Percentiles rank a stretch among this genome's conserved stretches.
Conservation (phyloP, 2,797 vertebrate species). For the Acipenser ruthenus region DNA sequence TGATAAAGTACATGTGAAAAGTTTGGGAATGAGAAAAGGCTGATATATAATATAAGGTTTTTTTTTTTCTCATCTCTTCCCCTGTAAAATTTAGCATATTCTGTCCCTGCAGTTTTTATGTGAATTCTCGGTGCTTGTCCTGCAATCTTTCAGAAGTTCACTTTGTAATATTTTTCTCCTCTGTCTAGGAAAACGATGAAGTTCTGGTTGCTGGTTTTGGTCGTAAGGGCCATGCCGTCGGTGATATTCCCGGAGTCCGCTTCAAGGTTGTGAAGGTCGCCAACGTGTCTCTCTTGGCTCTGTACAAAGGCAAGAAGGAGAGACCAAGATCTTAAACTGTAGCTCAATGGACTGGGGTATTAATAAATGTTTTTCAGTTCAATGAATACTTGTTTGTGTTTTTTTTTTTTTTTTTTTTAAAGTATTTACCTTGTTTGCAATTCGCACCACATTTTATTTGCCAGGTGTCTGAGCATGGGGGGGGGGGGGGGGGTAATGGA, state of each 20-base stretch:
- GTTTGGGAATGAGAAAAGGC: too few relatives aligned
- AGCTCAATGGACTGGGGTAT: slow-evolving; percentile 8
- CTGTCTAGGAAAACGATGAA: slow-evolving; percentile 75
- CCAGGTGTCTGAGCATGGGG: too few relatives aligned
- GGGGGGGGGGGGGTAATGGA: too few relatives aligned
- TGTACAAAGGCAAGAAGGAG: slow-evolving; percentile 98
- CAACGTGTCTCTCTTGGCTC: slow-evolving; percentile 82
- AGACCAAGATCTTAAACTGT: slow-evolving; percentile 73
- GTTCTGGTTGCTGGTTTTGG: slow-evolving; percentile 81
- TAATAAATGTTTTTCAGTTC: slow-evolving; percentile 50
- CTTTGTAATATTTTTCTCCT: not conserved
- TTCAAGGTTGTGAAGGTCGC: slow-evolving; percentile 56
- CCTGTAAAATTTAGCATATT: not conserved
- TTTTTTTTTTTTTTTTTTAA: not conserved
- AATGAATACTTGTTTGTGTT: not conserved
- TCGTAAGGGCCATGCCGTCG: slow-evolving; percentile 75
- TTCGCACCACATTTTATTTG: too few relatives aligned
- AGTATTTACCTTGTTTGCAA: not conserved
- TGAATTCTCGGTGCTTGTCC: not conserved
- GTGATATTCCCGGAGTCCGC: slow-evolving; percentile 75
- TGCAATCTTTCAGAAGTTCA: not conserved
- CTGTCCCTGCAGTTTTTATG: not conserved
- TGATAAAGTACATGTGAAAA: too few relatives aligned
- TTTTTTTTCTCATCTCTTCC: not conserved
- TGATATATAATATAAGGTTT: too few relatives aligned